Conservation (phyloP, 2,797 vertebrate species). For the Pantherophis alleghaniensis region DNA sequence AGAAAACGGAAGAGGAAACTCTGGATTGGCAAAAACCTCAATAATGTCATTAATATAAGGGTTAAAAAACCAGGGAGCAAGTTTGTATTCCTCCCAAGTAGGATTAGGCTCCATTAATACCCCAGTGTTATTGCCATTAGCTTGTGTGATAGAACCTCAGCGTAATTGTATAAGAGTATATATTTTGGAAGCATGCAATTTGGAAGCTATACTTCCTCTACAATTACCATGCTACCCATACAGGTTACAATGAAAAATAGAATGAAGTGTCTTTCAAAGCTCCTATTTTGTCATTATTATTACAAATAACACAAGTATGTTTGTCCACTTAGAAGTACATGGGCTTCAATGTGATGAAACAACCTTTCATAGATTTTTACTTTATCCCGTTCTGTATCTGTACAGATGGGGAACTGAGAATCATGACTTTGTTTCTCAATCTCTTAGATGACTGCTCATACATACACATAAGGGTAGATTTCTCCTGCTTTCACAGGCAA, state of each 20-base stretch:
- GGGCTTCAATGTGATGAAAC: not conserved
- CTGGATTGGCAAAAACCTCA: not conserved
- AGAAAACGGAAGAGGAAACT: not conserved
- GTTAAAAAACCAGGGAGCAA: not conserved
- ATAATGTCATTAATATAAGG: not conserved
- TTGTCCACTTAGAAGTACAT: not conserved
- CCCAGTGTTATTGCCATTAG: not conserved
- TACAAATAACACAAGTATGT: conserved; percentile 15
- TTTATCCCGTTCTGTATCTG: not conserved
- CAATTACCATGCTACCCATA: conserved; percentile 57
- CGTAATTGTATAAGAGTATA: not conserved
- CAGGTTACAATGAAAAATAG: conserved; percentile 28
- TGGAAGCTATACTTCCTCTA: conserved; percentile 41
- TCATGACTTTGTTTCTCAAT: not conserved
- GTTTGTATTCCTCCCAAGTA: not conserved
- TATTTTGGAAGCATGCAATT: conserved; percentile 56
- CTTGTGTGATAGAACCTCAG: not conserved
- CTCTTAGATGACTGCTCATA: not conserved
- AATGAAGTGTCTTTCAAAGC: not conserved
- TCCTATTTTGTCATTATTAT: not conserved
- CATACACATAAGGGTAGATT: not conserved
- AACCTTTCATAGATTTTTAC: not conserved
- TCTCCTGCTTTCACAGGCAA: not conserved
- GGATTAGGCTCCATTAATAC: not conserved
- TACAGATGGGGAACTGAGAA: not conserved